A percentile compares a stretch with the other conserved stretches of the same genome.
phyloP scores from a whole-genome alignment of 2,888 invertebrate species.

The Alcis repandata region DNA sequence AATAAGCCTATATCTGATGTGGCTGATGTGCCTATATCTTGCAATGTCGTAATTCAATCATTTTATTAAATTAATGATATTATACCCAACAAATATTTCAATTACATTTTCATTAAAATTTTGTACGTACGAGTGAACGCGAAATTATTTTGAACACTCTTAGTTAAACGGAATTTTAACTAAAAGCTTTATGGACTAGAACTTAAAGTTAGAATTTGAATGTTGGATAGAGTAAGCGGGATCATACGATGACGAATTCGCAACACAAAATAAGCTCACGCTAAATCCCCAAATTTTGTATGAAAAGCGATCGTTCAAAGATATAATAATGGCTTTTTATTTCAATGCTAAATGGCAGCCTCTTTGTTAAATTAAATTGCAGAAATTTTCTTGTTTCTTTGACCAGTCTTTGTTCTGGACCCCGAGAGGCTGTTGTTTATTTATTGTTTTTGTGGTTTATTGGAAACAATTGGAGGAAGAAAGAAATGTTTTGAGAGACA shows the following conservation, averaged over 20 bases:
- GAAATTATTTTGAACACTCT: too few relatives aligned
- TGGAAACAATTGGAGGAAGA: neutral
- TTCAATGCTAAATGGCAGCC: constrained; percentile 49
- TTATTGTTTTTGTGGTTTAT: constrained; percentile 24
- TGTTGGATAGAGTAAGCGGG: neutral
- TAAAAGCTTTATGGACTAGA: too few relatives aligned
- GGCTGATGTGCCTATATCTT: too few relatives aligned
- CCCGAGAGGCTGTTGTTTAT: constrained; percentile 8
- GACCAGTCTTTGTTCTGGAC: constrained; percentile 7
- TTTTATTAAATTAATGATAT: too few relatives aligned
- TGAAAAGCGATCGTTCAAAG: constrained; percentile 55
- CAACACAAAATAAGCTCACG: neutral
- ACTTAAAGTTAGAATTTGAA: neutral
- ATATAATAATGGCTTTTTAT: constrained; percentile 53
- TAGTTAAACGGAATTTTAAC: too few relatives aligned
- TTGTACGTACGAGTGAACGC: too few relatives aligned
- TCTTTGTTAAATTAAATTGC: constrained; percentile 50
- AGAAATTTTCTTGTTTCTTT: constrained; percentile 25
- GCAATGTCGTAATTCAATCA: too few relatives aligned
- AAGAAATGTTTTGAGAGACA: constrained; percentile 10
- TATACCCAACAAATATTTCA: too few relatives aligned
- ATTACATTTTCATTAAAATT: too few relatives aligned
- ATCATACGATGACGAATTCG: constrained; percentile 49
- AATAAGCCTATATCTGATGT: too few relatives aligned
- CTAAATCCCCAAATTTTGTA: neutral